Percentiles rank a stretch among this genome's conserved stretches.
Evolutionary conservation across 2,113 vertebrate genomes (phyloP).

Genomic region (Gadus macrocephalus): DNA sequence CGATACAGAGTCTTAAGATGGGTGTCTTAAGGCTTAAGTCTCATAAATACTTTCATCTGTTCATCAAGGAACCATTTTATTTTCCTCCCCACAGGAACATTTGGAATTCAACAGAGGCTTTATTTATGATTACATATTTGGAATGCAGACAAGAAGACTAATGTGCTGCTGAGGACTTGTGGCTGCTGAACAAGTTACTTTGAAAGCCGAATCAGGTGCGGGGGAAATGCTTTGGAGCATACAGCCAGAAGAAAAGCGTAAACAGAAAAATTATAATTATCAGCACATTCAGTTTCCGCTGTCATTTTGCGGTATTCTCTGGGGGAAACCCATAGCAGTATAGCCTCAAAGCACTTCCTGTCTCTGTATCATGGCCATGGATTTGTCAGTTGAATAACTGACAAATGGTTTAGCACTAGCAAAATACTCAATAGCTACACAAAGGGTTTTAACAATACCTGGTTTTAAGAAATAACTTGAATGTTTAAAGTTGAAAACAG

Average conservation of each 20-base stretch:
- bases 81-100: too few relatives aligned
- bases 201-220: slow-evolving; percentile 32
- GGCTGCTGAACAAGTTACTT: neutral
- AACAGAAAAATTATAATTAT: slow-evolving; percentile 52
- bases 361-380: slow-evolving; percentile 3
- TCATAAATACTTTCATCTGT: too few relatives aligned
- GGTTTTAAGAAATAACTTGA: too few relatives aligned
- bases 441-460: neutral
- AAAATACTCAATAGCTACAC: neutral
- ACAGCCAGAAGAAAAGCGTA: slow-evolving; percentile 20
- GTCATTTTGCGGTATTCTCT: slow-evolving; percentile 20
- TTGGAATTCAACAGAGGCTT: too few relatives aligned
- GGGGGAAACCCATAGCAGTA: neutral
- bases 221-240: slow-evolving; percentile 24
- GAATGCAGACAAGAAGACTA: too few relatives aligned
- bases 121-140: too few relatives aligned
- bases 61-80: too few relatives aligned
- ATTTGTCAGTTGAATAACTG: neutral
- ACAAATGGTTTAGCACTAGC: neutral
- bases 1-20: slow-evolving; percentile 1
- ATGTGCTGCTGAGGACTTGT: too few relatives aligned
- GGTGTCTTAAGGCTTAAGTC: neutral
- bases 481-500: too few relatives aligned
- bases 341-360: slow-evolving; percentile 12
- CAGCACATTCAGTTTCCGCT: slow-evolving; percentile 34